Evolutionary conservation across 2,797 vertebrate species (phyloP), one percentile per base, ranked within the genome.

Genomic region (Glossophaga mutica): DNA sequence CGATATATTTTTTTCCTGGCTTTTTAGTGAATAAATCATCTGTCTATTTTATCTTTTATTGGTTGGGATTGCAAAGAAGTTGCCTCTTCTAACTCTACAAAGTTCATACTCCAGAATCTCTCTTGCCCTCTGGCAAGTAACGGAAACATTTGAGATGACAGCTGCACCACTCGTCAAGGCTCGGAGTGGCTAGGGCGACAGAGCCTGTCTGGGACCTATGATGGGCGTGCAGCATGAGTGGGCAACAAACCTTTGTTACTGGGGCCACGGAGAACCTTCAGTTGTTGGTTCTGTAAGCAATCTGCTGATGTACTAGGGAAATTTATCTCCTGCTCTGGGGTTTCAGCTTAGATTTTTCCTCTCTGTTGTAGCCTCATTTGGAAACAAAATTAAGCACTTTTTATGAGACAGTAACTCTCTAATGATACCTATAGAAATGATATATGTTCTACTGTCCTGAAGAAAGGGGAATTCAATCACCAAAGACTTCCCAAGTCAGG

Each of bases 301-400:
- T 15, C 29, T 4, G 42, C 59, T 91, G n/a, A 71, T 37, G 10
- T n/a, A 21, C 70, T 32, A 50, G 46, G 79, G 48, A 83, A 90
- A 78, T 59, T 48, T 34, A 34, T 90, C 46, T 92, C 29, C 42
- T 73, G 26, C 50, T 65, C 48, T 82, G 9, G 10, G 14, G 14
- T 86, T 68, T 93, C 62, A 44, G 19, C 71, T 84, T 95, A 83
- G 39, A 77, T 19, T 0, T n/a, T 81, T 87, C 70, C 37, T 84
- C 65, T 87, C 74, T 83, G 50, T 11, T 3, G n/a, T 9, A 48
- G n/a, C 19, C 22, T 94, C 62, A 39, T 83, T 92, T 90, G 57
- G 37, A 89, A 95, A 93, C 32, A 94, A 89, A 89, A 86, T 77
- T 67, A 91, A 91, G 82, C 16, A 44, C 5, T 93, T 48, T 68